A percentile compares a stretch with the other conserved stretches of the same genome.
Evolutionary conservation across 1,140 invertebrate genomes (phyloP).

Genomic region (Littorina saxatilis): DNA sequence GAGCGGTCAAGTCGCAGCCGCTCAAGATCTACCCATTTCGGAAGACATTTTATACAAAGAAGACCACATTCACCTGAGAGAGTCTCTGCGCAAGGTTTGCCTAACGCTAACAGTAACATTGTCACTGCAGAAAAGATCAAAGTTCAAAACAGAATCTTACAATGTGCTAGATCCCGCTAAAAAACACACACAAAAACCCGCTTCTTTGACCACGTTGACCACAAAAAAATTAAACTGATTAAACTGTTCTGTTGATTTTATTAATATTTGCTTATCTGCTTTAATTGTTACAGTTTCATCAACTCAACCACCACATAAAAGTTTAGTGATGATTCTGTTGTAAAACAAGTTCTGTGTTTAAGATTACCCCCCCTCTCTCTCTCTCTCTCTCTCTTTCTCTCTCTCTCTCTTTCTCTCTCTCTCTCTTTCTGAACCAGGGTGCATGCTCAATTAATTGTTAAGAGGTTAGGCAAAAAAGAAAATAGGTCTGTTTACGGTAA

Average conservation of each 20-base stretch:
- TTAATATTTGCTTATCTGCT: no score
- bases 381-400: no score
- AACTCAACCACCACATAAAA: no score
- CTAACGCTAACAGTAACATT: not conserved
- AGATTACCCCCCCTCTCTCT: no score
- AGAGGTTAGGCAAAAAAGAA: not conserved
- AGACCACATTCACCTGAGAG: conserved; percentile 30
- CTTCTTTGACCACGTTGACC: not conserved
- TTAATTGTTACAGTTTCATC: no score
- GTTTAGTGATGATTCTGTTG: no score
- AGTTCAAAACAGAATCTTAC: not conserved
- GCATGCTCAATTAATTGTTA: not conserved
- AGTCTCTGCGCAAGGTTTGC: conserved; percentile 31
- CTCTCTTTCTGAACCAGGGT: no score
- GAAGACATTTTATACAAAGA: conserved; percentile 38
- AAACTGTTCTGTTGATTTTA: not conserved
- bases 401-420: no score
- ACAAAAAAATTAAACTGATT: not conserved
- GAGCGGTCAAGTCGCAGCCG: not conserved
- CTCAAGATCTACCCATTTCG: not conserved
- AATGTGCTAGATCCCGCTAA: not conserved
- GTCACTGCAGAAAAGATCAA: not conserved
- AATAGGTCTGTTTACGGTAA: no score
- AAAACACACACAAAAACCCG: not conserved
- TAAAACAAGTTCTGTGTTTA: no score